Conservation (phyloP, 2,888 invertebrate genomes). For the Trachelus troglodyta region DNA sequence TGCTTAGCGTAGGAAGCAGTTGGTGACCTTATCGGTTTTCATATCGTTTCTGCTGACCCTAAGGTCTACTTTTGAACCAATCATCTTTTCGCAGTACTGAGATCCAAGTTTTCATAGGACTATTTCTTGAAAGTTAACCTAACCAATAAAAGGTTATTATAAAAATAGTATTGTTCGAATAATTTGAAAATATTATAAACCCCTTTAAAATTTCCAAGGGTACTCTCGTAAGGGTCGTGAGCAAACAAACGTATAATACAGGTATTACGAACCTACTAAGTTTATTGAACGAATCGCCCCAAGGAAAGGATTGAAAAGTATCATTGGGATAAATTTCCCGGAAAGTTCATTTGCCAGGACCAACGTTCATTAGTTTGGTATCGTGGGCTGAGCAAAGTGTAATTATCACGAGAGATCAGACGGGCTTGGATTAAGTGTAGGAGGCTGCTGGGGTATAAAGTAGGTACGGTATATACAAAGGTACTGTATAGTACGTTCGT, state of each 20-base stretch:
- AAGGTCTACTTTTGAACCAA: not conserved
- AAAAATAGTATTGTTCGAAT: not conserved
- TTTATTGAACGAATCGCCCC: not conserved
- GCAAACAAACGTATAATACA: not conserved
- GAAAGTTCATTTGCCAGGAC: not conserved
- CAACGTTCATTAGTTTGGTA: not conserved
- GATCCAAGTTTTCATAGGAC: not conserved
- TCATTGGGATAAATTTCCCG: not conserved
- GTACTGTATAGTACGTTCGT: not conserved
- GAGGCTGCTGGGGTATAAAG: not conserved
- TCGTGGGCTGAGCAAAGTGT: not conserved
- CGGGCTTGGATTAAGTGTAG: not conserved
- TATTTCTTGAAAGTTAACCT: not conserved
- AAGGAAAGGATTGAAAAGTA: not conserved
- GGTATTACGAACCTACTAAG: not conserved
- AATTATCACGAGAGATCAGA: conserved; percentile 3
- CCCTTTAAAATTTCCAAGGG: not conserved
- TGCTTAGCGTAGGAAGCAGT: not conserved
- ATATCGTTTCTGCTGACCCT: not conserved
- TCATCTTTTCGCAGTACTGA: not conserved
- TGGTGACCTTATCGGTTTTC: not conserved
- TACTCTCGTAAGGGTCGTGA: too few species aligned
- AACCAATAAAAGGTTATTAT: not conserved
- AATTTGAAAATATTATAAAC: not conserved
- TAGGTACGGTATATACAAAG: not conserved